Conservation (phyloP, 1,140 invertebrate genomes). For the Aphelenchoides fujianensis region DNA sequence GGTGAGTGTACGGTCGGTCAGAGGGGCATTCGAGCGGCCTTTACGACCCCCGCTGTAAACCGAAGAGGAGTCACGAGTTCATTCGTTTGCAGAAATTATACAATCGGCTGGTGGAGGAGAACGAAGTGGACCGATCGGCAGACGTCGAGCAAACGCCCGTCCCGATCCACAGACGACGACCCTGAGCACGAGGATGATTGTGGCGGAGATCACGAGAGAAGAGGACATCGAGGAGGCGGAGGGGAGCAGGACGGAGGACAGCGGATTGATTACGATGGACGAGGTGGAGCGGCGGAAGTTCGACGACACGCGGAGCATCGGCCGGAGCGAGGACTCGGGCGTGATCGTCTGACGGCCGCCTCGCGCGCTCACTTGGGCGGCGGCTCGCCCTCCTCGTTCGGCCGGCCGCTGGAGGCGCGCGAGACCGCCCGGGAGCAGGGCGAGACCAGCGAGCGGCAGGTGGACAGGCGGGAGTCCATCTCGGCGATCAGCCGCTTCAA, state of each 20-base stretch:
- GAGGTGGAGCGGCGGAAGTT: background rate
- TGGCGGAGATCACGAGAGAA: conserved; percentile 2
- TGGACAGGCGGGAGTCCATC: conserved; percentile 48
- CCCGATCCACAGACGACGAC: background rate
- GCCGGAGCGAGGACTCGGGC: background rate
- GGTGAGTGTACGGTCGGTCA: conserved; percentile 11
- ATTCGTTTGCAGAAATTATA: background rate
- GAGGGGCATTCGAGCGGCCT: background rate
- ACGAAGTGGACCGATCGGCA: background rate
- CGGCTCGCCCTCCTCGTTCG: background rate
- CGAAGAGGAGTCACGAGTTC: background rate
- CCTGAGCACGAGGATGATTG: conserved; percentile 12
- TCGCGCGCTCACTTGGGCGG: background rate
- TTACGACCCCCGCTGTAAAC: background rate
- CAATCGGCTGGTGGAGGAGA: background rate
- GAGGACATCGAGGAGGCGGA: background rate
- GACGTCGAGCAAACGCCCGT: background rate
- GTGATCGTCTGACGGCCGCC: conserved; percentile 3
- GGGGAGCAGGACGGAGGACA: too few relatives aligned
- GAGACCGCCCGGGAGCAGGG: conserved; percentile 41
- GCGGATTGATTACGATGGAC: background rate
- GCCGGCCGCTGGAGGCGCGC: background rate
- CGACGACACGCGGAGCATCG: background rate
- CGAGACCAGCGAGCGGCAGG: conserved; percentile 50
- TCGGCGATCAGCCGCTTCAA: conserved; percentile 50